Evolutionary conservation across 37 sponge, comb jelly and placozoan genomes (phyloP), one percentile per base, ranked within the genome.

Genomic region (Agelas oroides): DNA sequence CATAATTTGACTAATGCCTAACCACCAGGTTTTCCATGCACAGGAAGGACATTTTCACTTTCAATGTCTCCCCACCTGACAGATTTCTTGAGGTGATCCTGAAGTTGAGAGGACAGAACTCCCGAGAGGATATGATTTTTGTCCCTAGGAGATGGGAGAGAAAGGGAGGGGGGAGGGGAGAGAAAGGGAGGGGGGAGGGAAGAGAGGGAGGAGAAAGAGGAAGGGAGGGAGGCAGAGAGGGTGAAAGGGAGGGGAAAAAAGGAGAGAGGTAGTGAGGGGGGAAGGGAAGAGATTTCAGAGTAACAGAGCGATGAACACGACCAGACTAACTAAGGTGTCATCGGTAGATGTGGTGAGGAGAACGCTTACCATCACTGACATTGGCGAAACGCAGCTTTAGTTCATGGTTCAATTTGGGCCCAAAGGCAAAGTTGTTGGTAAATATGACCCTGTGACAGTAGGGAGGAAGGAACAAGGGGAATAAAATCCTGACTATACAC

Each of bases 341-440:
- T 46, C 46, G 3, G 8, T 46, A 8, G 46, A 8, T 46, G 46
- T 46, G 46, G 46, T 46, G 6, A 46, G 46, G 1, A 66, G 32
- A 69, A 69, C 21, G 16, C 34, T 86, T 27, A 87, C 94, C 94
- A 35, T 95, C 96, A 13, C 34, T 24, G 0, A 95, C 65, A 75
- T 93, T 92, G 30, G 87, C 76, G 72, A 95, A 95, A 67, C 80
- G 85, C 41, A 87, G 70, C 70, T 93, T 95, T 67, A 97, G 81
- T 65, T 90, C 90, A 63, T 98, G 99, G 70, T 98, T 96, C 68
- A 98, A 76, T 19, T 63, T 76, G 23, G 99, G 97, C 13, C 99
- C 99, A 93, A 98, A 98, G 1, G 97, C 99, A 82, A 95, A 98
- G 85, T 98, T 98, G 87, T 98, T 98, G 33, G 80, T 86, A 82